Evolutionary conservation across 1,140 invertebrate species (phyloP), one percentile per base, ranked within the genome.

Genomic region (Trichonephila clavata): DNA sequence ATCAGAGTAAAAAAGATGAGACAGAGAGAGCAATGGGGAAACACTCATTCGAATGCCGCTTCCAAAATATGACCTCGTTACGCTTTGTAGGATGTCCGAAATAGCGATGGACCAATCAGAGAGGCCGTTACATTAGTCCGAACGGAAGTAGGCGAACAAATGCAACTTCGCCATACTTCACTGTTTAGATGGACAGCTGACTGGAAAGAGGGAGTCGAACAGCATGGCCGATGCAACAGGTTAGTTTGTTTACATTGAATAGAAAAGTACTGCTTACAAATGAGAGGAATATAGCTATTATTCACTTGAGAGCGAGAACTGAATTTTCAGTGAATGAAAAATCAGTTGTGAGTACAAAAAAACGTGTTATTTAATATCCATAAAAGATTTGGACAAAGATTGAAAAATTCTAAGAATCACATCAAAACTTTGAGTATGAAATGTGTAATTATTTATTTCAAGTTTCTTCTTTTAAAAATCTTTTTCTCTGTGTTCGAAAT

Each of bases 181-280:
- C 81, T 83, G 39, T 83, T 83, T 83, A n/a, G n/a, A 68, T 83
- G 81, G 43, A 83, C 81, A 83, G 81, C 81, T 83, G 81, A 83
- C 50, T 57, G 6, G 10, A 2, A 57, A 50, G 43, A 13, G 2
- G 24, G 21, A 27, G 39, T 21, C 50, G 43, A 57, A 20, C 39
- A 2, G 39, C 57, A 57, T 43, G 43, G 18, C 39, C 3, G 16
- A 43, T 81, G 77, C 50, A 59, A 83, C 81, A 83, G 81, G 81
- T 59, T 57, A n/a, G 81, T 83, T 21, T 50, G 43, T 50, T 77
- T 77, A 77, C 71, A 39, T 77, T 77, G 10, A 7, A 77, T 13
- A 50, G 50, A 50, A 13, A 50, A 50, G 50, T 50, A 61, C 7
- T 14, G 20, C 20, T 61, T 50, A 50, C 0, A 50, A 10, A 10